Conservation (phyloP, 2,888 invertebrate species). For the Lasioglossum calceatum region DNA sequence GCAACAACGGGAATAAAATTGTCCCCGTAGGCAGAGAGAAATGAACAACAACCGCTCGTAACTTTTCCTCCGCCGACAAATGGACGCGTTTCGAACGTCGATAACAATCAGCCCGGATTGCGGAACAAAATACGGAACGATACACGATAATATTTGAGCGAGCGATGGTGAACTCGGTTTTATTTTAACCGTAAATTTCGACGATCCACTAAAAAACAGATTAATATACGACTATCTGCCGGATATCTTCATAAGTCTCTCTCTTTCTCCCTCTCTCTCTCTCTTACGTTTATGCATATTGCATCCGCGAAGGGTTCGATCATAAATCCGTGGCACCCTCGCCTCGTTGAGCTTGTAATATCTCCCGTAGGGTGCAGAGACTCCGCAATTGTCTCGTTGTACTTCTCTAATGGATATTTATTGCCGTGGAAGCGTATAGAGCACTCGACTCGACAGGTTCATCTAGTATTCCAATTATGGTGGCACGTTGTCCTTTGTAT, state of each 20-base stretch:
- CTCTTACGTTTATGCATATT: slow-evolving; percentile 37
- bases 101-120: slow-evolving; percentile 30
- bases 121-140: slow-evolving; percentile 18
- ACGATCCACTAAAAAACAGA: slow-evolving; percentile 35
- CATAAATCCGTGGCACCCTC: slow-evolving; percentile 22
- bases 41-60: slow-evolving; percentile 16
- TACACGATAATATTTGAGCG: not conserved
- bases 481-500: not conserved
- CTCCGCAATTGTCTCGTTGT: not conserved
- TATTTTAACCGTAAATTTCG: slow-evolving; percentile 49
- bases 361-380: not conserved
- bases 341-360: not conserved
- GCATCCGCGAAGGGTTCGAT: slow-evolving; percentile 14
- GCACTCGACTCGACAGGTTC: not conserved
- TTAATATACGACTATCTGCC: slow-evolving; percentile 17
- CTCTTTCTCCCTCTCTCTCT: not conserved
- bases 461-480: not conserved
- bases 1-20: slow-evolving; percentile 26
- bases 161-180: not conserved
- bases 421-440: not conserved
- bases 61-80: slow-evolving; percentile 30
- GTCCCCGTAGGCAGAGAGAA: not conserved
- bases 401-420: slow-evolving; percentile 9
- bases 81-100: slow-evolving; percentile 17
- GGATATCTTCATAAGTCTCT: not conserved